phyloP scores from a whole-genome alignment of 23 tunicate genomes.

The Trididemnum nubilum region DNA sequence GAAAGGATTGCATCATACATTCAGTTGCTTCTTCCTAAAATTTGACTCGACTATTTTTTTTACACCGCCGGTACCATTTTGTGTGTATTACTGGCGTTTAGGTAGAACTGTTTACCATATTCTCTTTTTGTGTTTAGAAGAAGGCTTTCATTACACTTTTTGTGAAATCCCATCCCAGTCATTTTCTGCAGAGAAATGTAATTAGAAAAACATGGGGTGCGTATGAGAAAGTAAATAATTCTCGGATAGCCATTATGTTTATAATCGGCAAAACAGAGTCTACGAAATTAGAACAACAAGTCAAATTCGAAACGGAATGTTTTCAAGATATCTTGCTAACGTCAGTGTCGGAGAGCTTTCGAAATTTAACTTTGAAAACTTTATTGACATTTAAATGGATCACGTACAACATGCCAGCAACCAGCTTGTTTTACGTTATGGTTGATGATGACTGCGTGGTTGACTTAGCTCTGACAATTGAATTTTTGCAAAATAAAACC shows the following conservation, averaged over 20 bases:
- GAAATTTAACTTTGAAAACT: constrained; percentile 39
- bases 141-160: constrained; percentile 17
- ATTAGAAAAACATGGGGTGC: constrained; percentile 76
- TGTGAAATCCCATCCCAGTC: constrained; percentile 51
- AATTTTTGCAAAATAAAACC: constrained; percentile 26
- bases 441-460: constrained; percentile 81
- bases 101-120: no score
- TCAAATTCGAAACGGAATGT: constrained; percentile 31
- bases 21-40: no score
- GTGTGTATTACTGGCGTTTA: no score
- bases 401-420: neutral
- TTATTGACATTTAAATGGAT: constrained; percentile 48
- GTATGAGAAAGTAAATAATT: constrained; percentile 16
- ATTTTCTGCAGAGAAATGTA: constrained; percentile 35
- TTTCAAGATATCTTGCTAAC: constrained; percentile 59
- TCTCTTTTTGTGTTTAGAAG: neutral
- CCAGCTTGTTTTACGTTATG: constrained; percentile 40
- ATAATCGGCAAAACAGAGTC: constrained; percentile 30
- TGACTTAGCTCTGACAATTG: constrained; percentile 31
- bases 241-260: constrained; percentile 33
- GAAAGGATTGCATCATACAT: no score
- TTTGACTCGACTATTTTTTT: no score
- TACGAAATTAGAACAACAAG: neutral
- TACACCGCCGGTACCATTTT: no score
- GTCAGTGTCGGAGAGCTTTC: constrained; percentile 23